phyloP scores from a whole-genome alignment of 2,113 vertebrate genomes.

The Tyto alba region DNA sequence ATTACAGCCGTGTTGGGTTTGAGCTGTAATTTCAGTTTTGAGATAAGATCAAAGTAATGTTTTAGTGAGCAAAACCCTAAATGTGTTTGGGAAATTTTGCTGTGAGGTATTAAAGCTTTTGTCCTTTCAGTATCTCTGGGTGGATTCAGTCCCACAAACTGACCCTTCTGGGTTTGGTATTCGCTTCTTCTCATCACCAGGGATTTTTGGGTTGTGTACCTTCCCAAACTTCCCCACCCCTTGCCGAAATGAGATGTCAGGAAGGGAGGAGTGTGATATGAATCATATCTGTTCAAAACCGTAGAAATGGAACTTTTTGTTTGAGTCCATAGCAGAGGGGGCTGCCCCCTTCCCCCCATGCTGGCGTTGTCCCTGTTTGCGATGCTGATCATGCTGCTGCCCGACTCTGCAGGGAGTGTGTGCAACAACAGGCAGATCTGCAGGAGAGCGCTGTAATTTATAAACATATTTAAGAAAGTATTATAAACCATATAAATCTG shows the following conservation, averaged over 20 bases:
- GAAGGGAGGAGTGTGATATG: neutral
- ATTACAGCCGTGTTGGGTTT: rapidly evolving
- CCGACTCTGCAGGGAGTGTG: neutral
- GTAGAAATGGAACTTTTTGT: neutral
- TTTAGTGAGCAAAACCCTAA: neutral
- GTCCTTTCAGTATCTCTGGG: neutral
- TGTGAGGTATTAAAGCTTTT: rapidly evolving
- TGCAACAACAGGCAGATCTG: neutral
- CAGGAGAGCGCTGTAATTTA: neutral
- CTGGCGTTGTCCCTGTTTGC: neutral
- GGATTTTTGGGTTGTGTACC: neutral
- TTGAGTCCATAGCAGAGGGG: neutral
- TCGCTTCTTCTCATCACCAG: neutral
- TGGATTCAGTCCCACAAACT: neutral
- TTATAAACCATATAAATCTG: constrained; percentile 1
- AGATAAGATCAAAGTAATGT: neutral
- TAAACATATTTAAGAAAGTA: neutral
- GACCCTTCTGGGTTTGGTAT: neutral
- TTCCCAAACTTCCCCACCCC: neutral
- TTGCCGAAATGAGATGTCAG: neutral
- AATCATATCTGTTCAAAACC: neutral
- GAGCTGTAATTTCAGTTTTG: neutral
- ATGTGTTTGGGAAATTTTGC: neutral
- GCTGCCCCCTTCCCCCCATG: neutral
- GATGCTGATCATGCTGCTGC: neutral